Evolutionary conservation across 1,140 invertebrate species (phyloP), one percentile per base, ranked within the genome.

Genomic region (Maniola jurtina): DNA sequence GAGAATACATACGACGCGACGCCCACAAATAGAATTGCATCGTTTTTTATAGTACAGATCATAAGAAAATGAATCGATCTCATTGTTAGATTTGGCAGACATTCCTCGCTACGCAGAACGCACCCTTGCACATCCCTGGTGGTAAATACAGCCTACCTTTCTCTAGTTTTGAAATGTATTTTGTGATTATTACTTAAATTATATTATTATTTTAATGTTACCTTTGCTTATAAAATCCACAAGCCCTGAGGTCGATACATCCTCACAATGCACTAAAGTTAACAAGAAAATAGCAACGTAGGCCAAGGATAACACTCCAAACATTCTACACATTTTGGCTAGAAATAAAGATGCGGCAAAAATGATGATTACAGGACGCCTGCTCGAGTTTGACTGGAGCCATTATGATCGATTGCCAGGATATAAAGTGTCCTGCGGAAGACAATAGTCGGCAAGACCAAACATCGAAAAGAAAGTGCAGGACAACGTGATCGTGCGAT

Each of bases 401-500:
- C 62, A 67, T 69, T 80, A 80, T 79, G 77, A 77, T 75, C 70
- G 79, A 76, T 75, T 73, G 73, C 68, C 80, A 88, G 88, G 88
- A 90, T 90, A 88, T 90, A 90, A 89, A 88, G 82, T 81, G 79
- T 87, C 82, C 75, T 81, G 62, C 70, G 71, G 72, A 86, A 80
- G 76, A 86, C 84, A 86, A 87, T 85, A 67, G 84, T 68, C 82
- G 82, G 76, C 76, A 75, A 84, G 75, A 85, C 80, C 80, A 88
- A 90, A 88, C 75, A 79, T 76, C 74, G 72, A 79, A 88, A 89
- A 89, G 86, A 90, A 90, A 90, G 88, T 76, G 80, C 75, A 85
- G 80, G 80, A 82, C 79, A 84, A 83, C 83, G 84, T 86, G 86
- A 85, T 83, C 76, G 77, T 75, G 67, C 72, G 73, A 73, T 85